Percentiles rank a stretch among this genome's conserved stretches.
Evolutionary conservation across 2,888 invertebrate species (phyloP).

Genomic region (Brenthis daphne): DNA sequence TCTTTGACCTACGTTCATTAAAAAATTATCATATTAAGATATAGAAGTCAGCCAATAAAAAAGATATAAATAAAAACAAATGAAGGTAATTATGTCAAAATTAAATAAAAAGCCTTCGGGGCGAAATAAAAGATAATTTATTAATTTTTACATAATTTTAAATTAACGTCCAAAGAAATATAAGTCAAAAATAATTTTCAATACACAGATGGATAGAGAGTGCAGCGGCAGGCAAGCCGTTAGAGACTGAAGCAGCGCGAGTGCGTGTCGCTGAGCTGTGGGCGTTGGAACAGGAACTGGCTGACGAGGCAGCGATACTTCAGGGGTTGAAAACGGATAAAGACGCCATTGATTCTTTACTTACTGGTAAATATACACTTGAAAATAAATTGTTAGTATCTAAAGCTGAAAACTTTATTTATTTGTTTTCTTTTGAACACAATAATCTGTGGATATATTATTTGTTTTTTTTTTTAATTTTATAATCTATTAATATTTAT

Average conservation of each 20-base stretch:
- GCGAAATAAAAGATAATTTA: too few species aligned
- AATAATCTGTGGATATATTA: too few species aligned
- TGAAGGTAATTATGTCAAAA: too few species aligned
- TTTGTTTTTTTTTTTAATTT: too few species aligned
- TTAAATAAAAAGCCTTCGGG: too few species aligned
- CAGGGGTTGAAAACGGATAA: conserved; percentile 75
- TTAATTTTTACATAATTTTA: neutral
- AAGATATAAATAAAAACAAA: too few species aligned
- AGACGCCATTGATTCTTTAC: conserved; percentile 73
- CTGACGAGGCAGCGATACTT: conserved; percentile 76
- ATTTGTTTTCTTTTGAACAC: too few species aligned
- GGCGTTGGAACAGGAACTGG: conserved; percentile 75
- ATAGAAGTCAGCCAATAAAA: too few species aligned
- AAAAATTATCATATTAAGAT: too few species aligned
- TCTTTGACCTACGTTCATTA: too few species aligned
- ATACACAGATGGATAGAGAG: conserved; percentile 86
- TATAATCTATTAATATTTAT: too few species aligned
- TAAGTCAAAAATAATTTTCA: neutral
- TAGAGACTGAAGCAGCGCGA: conserved; percentile 75
- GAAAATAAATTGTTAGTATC: neutral
- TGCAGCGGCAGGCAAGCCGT: conserved; percentile 87
- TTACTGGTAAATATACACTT: conserved; percentile 56
- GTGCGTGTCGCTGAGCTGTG: conserved; percentile 75
- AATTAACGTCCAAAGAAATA: neutral
- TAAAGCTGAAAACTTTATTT: too few species aligned